These are phyloP conservation scores for Cebuella pygmaea DNA, from an alignment of 2,797 vertebrate genomes.

Conservation along the genomic window DNA sequence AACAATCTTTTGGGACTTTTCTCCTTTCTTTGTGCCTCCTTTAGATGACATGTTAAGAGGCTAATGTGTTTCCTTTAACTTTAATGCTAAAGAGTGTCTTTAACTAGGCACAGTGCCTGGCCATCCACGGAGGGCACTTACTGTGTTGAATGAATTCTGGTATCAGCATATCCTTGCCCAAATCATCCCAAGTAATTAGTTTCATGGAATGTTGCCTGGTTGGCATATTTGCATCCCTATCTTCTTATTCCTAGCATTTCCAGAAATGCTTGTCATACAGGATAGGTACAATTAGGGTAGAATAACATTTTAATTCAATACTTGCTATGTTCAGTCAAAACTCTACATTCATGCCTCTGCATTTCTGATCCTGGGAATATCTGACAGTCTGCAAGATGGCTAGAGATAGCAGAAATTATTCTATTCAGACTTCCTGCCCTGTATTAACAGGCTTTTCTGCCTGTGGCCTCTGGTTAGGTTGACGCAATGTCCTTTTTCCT, in stretches of 20 bases:
- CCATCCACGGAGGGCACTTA: neutral
- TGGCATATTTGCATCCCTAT: neutral
- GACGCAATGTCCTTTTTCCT: neutral
- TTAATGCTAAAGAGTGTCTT: neutral
- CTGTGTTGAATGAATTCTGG: neutral
- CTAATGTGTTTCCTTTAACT: neutral
- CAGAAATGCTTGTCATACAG: neutral
- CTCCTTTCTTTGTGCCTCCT: neutral
- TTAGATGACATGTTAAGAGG: neutral
- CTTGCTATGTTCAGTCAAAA: neutral
- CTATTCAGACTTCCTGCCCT: neutral
- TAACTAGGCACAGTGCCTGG: neutral
- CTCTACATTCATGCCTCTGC: neutral
- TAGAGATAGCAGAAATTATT: neutral
- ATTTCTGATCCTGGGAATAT: conserved; percentile 9
- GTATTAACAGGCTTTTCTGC: neutral
- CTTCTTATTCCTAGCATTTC: neutral
- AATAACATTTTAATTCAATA: neutral
- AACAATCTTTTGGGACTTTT: neutral
- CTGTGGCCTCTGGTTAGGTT: neutral
- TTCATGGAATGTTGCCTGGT: neutral
- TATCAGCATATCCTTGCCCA: neutral
- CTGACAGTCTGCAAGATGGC: neutral
- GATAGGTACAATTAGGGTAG: neutral
- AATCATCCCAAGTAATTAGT: conserved; percentile 25